Conservation (phyloP, 2,797 vertebrate species). For the Brachyalestes nurse region DNA sequence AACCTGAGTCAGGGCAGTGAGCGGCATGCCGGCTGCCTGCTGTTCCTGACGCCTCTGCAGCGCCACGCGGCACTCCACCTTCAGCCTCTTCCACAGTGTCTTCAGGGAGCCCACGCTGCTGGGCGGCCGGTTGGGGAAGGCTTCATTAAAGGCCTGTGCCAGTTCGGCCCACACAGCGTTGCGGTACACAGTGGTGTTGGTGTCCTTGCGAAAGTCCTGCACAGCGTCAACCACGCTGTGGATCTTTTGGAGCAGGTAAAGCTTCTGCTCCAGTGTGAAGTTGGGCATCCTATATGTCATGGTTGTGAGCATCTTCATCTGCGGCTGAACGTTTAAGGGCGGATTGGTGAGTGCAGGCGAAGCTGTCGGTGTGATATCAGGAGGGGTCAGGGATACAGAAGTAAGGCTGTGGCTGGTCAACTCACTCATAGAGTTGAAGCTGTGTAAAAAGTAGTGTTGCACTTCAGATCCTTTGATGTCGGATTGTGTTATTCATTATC, state of each 20-base stretch:
- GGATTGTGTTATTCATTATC: slow-evolving; percentile 15
- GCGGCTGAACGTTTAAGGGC: neutral
- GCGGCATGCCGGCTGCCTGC: slow-evolving; percentile 57
- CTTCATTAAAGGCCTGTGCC: slow-evolving; percentile 59
- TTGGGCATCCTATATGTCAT: slow-evolving; percentile 66
- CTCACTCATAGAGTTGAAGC: slow-evolving; percentile 14
- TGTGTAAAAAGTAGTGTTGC: slow-evolving; percentile 7
- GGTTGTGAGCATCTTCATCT: slow-evolving; percentile 54
- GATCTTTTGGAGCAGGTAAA: slow-evolving; percentile 64
- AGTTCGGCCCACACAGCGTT: slow-evolving; percentile 65
- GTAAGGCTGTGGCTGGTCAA: slow-evolving; percentile 21
- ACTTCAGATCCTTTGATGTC: neutral
- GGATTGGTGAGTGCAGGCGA: neutral
- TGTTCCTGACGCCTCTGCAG: slow-evolving; percentile 64
- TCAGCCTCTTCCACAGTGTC: slow-evolving; percentile 65
- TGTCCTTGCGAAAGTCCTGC: slow-evolving; percentile 68
- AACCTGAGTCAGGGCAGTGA: slow-evolving; percentile 60
- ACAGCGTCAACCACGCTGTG: slow-evolving; percentile 65
- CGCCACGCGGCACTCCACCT: slow-evolving; percentile 63
- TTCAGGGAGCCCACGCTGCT: slow-evolving; percentile 64
- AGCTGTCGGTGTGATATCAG: slow-evolving; percentile 7
- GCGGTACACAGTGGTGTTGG: slow-evolving; percentile 65
- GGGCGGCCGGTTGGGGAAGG: slow-evolving; percentile 63
- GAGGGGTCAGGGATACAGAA: neutral
- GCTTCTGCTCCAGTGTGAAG: slow-evolving; percentile 66